phyloP scores from a whole-genome alignment of 1,140 invertebrate species.

The Drosophila seguyi region DNA sequence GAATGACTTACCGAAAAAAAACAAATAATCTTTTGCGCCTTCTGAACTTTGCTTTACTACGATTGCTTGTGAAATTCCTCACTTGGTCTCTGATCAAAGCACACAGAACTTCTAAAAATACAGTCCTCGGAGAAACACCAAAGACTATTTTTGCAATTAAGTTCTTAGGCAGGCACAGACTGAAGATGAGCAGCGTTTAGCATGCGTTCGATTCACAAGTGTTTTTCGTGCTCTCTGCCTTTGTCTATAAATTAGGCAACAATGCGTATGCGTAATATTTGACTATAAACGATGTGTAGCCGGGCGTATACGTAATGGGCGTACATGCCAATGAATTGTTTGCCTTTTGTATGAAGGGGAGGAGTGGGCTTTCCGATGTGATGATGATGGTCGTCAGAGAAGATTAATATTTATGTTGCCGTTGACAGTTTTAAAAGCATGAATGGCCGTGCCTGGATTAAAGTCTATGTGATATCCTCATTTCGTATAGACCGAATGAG shows the following conservation, averaged over 20 bases:
- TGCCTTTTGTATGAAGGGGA: slow-evolving; percentile 8
- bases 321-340: slow-evolving; percentile 55
- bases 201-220: slow-evolving; percentile 35
- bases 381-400: slow-evolving; percentile 22
- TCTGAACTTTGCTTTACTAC: slow-evolving; percentile 48
- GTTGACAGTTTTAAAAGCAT: slow-evolving; percentile 78
- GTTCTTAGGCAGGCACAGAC: slow-evolving; percentile 38
- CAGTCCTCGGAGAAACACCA: slow-evolving; percentile 34
- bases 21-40: slow-evolving; percentile 16
- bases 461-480: slow-evolving; percentile 14
- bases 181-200: slow-evolving; percentile 38
- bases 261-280: slow-evolving; percentile 80
- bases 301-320: slow-evolving; percentile 73
- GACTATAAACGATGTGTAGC: slow-evolving; percentile 61
- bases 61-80: slow-evolving; percentile 53
- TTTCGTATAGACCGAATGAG: neutral
- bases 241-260: slow-evolving; percentile 67
- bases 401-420: slow-evolving; percentile 76
- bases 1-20: slow-evolving; percentile 31
- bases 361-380: slow-evolving; percentile 14
- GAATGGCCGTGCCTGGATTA: slow-evolving; percentile 52
- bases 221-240: slow-evolving; percentile 19
- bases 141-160: slow-evolving; percentile 48
- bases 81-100: slow-evolving; percentile 48
- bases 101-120: slow-evolving; percentile 49